Percentiles rank a stretch among this genome's conserved stretches.
Evolutionary conservation across 2,888 invertebrate genomes (phyloP).

Genomic region (Aporophyla lueneburgensis): DNA sequence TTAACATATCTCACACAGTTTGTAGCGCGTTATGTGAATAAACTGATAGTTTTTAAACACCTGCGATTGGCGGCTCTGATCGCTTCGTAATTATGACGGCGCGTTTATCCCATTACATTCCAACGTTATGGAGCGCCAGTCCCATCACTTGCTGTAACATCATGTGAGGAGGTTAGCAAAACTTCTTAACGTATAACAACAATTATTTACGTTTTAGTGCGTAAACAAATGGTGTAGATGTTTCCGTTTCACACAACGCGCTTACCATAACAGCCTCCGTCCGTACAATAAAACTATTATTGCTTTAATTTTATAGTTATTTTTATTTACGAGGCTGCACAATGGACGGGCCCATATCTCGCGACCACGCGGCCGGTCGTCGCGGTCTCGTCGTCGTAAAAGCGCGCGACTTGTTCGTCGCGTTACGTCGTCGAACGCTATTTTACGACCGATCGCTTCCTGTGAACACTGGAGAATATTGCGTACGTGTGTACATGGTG

Average conservation of each 20-base stretch:
- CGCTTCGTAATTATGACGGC: constrained; percentile 36
- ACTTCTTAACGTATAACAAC: not conserved
- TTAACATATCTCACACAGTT: constrained; percentile 51
- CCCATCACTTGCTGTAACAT: constrained; percentile 18
- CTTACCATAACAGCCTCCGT: constrained; percentile 60
- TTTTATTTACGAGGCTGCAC: constrained; percentile 72
- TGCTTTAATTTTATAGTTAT: constrained; percentile 72
- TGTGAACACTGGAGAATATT: constrained; percentile 72
- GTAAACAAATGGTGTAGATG: constrained; percentile 49
- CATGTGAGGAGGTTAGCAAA: constrained; percentile 4
- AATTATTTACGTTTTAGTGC: constrained; percentile 28
- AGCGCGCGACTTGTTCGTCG: constrained; percentile 68
- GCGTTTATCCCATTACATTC: constrained; percentile 43
- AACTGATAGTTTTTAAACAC: constrained; percentile 47
- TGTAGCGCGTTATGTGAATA: constrained; percentile 48
- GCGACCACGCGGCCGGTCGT: constrained; percentile 66
- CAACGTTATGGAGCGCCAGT: constrained; percentile 33
- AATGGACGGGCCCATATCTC: constrained; percentile 66
- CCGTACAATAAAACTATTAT: constrained; percentile 72
- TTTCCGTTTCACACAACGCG: constrained; percentile 51
- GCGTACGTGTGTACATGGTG: constrained; percentile 38
- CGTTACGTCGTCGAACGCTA: constrained; percentile 70
- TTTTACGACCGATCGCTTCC: constrained; percentile 79
- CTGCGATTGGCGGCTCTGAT: constrained; percentile 33
- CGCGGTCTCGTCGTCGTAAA: constrained; percentile 72